Evolutionary conservation across 2,113 vertebrate genomes (phyloP).

Genomic region (Toxostoma redivivum): DNA sequence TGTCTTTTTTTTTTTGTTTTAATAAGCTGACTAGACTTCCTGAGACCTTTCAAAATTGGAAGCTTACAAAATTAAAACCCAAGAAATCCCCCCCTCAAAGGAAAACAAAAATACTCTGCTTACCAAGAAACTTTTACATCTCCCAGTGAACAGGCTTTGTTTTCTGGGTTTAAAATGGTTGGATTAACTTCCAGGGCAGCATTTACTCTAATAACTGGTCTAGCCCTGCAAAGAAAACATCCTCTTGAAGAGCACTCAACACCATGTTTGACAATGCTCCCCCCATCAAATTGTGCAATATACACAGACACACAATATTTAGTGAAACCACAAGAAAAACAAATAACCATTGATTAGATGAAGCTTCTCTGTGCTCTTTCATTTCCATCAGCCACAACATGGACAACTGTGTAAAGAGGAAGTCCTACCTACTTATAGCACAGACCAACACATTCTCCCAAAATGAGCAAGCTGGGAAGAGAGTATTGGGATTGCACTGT

Average conservation of each 20-base stretch:
- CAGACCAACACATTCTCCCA: background rate
- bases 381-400: background rate
- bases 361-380: background rate
- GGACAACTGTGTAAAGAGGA: background rate
- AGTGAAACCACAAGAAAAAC: background rate
- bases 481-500: background rate
- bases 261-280: background rate
- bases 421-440: background rate
- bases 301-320: background rate
- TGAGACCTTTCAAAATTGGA: background rate
- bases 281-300: background rate
- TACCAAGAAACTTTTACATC: slow-evolving; percentile 88
- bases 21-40: background rate
- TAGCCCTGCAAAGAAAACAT: slow-evolving; percentile 76
- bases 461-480: background rate
- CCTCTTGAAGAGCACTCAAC: background rate
- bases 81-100: background rate
- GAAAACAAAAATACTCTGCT: background rate
- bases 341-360: background rate
- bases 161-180: slow-evolving; percentile 91
- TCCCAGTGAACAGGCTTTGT: slow-evolving; percentile 79
- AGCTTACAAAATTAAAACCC: background rate
- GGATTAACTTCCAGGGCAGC: slow-evolving; percentile 89
- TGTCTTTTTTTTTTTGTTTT: background rate
- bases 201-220: slow-evolving; percentile 92